Evolutionary conservation across 1,140 invertebrate genomes (phyloP).

Genomic region (Scaptomyza hsui): DNA sequence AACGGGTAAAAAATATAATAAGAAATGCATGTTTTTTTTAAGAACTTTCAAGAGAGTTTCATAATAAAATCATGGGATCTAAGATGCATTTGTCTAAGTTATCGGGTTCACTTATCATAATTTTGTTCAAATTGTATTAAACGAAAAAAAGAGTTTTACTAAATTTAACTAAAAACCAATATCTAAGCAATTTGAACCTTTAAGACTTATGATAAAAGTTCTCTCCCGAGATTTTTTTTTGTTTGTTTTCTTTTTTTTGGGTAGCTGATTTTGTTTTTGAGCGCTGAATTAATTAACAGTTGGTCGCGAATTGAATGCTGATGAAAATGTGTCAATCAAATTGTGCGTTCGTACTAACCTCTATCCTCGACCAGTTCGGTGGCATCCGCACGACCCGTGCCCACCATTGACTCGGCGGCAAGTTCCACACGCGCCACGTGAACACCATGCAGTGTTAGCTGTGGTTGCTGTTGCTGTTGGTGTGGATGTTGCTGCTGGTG

Average conservation of each 20-base stretch:
- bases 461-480: constrained; percentile 39
- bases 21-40: not conserved
- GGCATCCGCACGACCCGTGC: constrained; percentile 71
- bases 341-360: constrained; percentile 72
- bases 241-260: constrained; percentile 35
- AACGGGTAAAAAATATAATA: not conserved
- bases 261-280: constrained; percentile 50
- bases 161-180: no score
- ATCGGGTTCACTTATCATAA: no score
- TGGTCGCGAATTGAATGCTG: constrained; percentile 31
- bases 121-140: no score
- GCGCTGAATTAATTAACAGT: constrained; percentile 40
- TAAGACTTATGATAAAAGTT: no score
- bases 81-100: no score
- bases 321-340: constrained; percentile 66
- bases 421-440: constrained; percentile 48
- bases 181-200: no score
- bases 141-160: no score
- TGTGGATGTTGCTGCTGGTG: constrained; percentile 41
- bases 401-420: constrained; percentile 40
- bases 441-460: constrained; percentile 57
- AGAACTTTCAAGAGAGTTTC: not conserved
- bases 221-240: constrained; percentile 6
- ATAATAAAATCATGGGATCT: no score
- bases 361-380: constrained; percentile 74